A percentile compares a stretch with the other conserved stretches of the same genome.
phyloP scores from a whole-genome alignment of 2,888 invertebrate species.

The Cataglyphis livida region DNA sequence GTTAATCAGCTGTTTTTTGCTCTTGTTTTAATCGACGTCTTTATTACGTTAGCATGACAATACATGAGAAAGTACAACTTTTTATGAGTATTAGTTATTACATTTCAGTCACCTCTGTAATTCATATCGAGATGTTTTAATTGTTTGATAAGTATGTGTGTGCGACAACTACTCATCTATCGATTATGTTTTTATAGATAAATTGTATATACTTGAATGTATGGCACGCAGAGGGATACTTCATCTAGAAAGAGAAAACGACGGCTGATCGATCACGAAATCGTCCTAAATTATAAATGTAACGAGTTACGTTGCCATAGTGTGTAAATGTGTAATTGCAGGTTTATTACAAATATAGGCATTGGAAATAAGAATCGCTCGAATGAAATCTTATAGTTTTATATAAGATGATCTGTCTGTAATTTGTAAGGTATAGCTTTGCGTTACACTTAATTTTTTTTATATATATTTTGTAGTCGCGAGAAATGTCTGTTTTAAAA shows the following conservation, averaged over 20 bases:
- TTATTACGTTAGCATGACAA: conserved; percentile 50
- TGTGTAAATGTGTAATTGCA: conserved; percentile 24
- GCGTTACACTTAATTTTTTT: conserved; percentile 41
- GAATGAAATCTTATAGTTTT: conserved; percentile 49
- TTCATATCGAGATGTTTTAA: conserved; percentile 33
- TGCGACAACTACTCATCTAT: conserved; percentile 13
- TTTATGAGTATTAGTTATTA: conserved; percentile 44
- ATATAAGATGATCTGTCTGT: conserved; percentile 33
- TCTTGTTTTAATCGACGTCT: conserved; percentile 39
- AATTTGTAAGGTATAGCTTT: conserved; percentile 29
- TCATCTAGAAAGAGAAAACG: conserved; percentile 35
- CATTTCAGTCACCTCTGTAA: conserved; percentile 26
- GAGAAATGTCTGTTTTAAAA: conserved; percentile 42
- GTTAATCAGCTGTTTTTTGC: conserved; percentile 62
- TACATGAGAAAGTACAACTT: conserved; percentile 37
- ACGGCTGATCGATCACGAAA: neutral
- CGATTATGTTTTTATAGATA: conserved; percentile 36
- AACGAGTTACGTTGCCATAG: conserved; percentile 38
- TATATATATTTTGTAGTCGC: conserved; percentile 23
- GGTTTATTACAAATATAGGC: conserved; percentile 10
- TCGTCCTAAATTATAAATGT: neutral
- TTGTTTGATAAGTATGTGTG: conserved; percentile 25
- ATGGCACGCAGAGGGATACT: conserved; percentile 32
- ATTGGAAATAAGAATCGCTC: neutral
- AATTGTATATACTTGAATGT: conserved; percentile 50